These are phyloP conservation scores for Tenebrio molitor DNA, from an alignment of 1,140 invertebrate species.

Conservation along the genomic window DNA sequence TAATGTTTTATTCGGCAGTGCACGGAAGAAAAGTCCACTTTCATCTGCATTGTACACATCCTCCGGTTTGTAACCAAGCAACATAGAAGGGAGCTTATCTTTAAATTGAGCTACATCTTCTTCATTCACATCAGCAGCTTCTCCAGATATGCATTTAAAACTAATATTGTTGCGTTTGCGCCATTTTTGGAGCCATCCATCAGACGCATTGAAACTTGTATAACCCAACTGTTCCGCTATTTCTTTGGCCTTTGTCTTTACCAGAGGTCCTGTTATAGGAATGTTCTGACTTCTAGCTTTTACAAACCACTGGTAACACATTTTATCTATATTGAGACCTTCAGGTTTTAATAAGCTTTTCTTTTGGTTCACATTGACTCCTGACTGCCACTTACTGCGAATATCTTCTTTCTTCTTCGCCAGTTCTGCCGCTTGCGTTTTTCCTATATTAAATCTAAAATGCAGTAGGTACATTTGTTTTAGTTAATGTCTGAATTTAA, in stretches of 20 bases:
- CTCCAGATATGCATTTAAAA: slow-evolving; percentile 61
- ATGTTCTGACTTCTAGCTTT: slow-evolving; percentile 61
- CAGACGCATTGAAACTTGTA: slow-evolving; percentile 61
- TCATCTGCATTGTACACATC: slow-evolving; percentile 53
- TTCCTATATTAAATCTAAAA: slow-evolving; percentile 44
- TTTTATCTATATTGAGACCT: slow-evolving; percentile 42
- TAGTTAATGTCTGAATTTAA: background rate
- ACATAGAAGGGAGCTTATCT: slow-evolving; percentile 23
- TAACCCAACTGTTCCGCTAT: slow-evolving; percentile 59
- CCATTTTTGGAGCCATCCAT: slow-evolving; percentile 65
- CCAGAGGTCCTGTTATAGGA: slow-evolving; percentile 60
- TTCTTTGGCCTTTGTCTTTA: slow-evolving; percentile 62
- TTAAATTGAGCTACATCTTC: slow-evolving; percentile 46
- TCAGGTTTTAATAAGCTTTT: slow-evolving; percentile 38
- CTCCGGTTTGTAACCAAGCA: slow-evolving; percentile 25
- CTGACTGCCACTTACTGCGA: slow-evolving; percentile 42
- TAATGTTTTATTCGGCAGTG: slow-evolving; percentile 52
- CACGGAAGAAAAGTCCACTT: slow-evolving; percentile 49
- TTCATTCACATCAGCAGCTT: slow-evolving; percentile 59
- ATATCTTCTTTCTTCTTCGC: slow-evolving; percentile 47
- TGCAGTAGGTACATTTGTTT: background rate
- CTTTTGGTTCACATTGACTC: slow-evolving; percentile 32
- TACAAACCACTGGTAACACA: slow-evolving; percentile 59
- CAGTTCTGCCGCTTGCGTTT: slow-evolving; percentile 53
- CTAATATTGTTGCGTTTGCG: slow-evolving; percentile 59